Conservation (phyloP, 2,888 invertebrate species). For the Meghimatium bilineatum region DNA sequence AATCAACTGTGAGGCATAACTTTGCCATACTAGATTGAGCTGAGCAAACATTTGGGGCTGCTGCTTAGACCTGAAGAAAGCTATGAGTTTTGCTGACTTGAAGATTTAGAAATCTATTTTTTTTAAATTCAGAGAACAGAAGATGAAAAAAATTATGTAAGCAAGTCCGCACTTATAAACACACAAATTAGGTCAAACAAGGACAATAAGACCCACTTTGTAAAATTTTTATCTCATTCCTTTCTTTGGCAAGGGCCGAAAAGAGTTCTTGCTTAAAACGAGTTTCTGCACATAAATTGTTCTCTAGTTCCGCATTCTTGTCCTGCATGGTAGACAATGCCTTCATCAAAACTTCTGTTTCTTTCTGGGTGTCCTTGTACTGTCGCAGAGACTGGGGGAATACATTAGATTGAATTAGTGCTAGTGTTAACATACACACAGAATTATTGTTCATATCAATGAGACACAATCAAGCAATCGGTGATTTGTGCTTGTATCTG, state of each 20-base stretch:
- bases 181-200: too few relatives aligned
- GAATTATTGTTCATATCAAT: background rate
- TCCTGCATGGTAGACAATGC: conserved; percentile 91
- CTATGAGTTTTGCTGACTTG: too few relatives aligned
- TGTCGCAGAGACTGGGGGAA: conserved; percentile 79
- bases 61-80: too few relatives aligned
- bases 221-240: conserved; percentile 78
- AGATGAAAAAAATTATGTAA: too few relatives aligned
- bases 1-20: too few relatives aligned
- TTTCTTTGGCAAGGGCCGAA: conserved; percentile 96
- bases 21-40: too few relatives aligned
- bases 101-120: too few relatives aligned
- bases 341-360: conserved; percentile 86
- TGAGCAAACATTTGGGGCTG: too few relatives aligned
- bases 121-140: too few relatives aligned
- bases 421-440: background rate
- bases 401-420: background rate
- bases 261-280: conserved; percentile 98
- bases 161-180: too few relatives aligned
- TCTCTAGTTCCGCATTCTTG: conserved; percentile 93
- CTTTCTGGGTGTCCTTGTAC: conserved; percentile 81
- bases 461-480: background rate
- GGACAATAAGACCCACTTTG: conserved; percentile 64
- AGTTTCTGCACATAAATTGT: conserved; percentile 96
- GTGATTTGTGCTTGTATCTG: too few relatives aligned